Conservation (phyloP, 2,888 invertebrate species). For the Mythimna loreyi region DNA sequence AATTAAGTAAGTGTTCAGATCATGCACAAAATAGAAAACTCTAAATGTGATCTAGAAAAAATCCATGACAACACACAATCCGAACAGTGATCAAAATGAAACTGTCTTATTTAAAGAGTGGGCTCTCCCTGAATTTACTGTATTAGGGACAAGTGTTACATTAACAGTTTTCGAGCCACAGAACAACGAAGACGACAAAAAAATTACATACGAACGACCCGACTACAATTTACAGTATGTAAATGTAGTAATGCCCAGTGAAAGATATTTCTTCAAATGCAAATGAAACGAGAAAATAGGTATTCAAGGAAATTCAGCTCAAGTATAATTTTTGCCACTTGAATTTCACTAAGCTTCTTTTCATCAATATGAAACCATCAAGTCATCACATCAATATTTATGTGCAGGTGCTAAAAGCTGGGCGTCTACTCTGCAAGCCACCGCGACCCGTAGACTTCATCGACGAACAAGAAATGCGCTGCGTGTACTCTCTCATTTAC, state of each 20-base stretch:
- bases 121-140: not conserved
- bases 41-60: not conserved
- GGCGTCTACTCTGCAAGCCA: slow-evolving; percentile 88
- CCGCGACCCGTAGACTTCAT: slow-evolving; percentile 87
- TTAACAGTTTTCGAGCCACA: not conserved
- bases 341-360: not conserved
- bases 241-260: too few relatives aligned
- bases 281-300: not conserved
- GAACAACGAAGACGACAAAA: not conserved
- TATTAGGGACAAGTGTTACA: not conserved
- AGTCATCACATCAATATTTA: not conserved
- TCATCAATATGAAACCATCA: not conserved
- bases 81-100: not conserved
- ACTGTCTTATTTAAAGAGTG: not conserved
- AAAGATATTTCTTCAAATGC: not conserved
- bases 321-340: not conserved
- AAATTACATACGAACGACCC: too few relatives aligned
- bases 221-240: not conserved
- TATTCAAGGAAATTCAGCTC: too few relatives aligned
- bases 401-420: slow-evolving; percentile 90
- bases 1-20: not conserved
- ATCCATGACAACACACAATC: not conserved
- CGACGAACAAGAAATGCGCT: slow-evolving; percentile 94
- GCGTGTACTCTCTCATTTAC: slow-evolving; percentile 93
- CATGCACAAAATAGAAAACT: not conserved